These are phyloP conservation scores for Halocaridina rubra DNA, from an alignment of 2,888 invertebrate genomes.

Conservation along the genomic window DNA sequence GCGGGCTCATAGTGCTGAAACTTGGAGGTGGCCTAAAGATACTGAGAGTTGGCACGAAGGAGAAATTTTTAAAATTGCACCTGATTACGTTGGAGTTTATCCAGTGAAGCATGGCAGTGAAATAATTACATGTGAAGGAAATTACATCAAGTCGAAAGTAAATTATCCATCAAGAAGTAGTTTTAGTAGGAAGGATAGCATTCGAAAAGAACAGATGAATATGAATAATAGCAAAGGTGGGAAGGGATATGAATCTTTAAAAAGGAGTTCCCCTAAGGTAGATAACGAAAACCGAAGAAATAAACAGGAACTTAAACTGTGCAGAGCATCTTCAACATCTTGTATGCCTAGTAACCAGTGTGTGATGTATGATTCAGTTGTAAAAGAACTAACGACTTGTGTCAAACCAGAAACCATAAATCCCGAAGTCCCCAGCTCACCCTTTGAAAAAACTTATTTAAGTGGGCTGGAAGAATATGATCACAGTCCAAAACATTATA, in stretches of 20 bases:
- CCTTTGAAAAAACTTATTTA: constrained; percentile 13
- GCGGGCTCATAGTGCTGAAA: constrained; percentile 43
- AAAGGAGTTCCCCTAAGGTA: constrained; percentile 17
- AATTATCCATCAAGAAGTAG: not conserved
- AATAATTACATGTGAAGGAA: not conserved
- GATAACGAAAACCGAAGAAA: constrained; percentile 9
- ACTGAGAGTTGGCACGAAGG: constrained; percentile 45
- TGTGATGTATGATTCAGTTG: constrained; percentile 36
- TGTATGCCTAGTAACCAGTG: constrained; percentile 44
- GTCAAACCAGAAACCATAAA: constrained; percentile 1
- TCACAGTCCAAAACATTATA: constrained; percentile 31
- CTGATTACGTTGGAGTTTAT: not conserved
- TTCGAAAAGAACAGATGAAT: constrained; percentile 15
- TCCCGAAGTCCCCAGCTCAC: constrained; percentile 25
- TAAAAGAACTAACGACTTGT: constrained; percentile 26
- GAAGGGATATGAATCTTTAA: not conserved
- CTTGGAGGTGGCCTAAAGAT: constrained; percentile 41
- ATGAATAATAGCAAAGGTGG: constrained; percentile 17
- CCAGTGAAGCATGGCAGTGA: not conserved
- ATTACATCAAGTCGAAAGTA: not conserved
- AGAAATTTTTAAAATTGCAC: not conserved
- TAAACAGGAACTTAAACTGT: constrained; percentile 13
- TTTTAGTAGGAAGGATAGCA: constrained; percentile 26
- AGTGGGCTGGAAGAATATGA: constrained; percentile 41
- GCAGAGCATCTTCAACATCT: constrained; percentile 41